Evolutionary conservation across 2,797 vertebrate species (phyloP), one percentile per base, ranked within the genome.

Genomic region (Catharus ustulatus): DNA sequence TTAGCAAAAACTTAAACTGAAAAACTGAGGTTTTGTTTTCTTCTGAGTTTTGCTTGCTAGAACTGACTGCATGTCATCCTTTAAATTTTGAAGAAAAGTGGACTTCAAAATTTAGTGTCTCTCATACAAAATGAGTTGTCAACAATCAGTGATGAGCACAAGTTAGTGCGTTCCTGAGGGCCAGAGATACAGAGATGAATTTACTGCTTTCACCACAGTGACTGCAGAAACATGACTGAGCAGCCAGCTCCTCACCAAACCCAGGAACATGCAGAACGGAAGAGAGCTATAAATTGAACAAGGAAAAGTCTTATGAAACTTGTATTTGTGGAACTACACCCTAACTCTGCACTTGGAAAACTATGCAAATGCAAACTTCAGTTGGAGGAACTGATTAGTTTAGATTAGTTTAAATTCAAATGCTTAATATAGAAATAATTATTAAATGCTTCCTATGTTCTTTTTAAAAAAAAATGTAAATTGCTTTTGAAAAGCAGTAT

Each of bases 161-260:
- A 97, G 79, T 89, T 94, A 83, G 46, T 76, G 95, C 81, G 71
- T 96, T 97, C 83, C 67, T 13, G 5, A 77, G 57, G 57, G 38
- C 13, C 18, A 83, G 83, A 92, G 48, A 88, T 79, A 74, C 94
- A 89, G 91, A 93, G 74, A 67, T 94, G 54, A 80, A 97, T 74
- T 74, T 49, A 74, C 12, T 74, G 23, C 97, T 98, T 97, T 98
- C 97, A 97, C 96, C 97, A 85, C 92, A 19, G 21, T 95, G 97
- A 80, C 97, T 97, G 97, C 93, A 97, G 96, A 97, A 95, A 97
- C 94, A 96, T 92, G 94, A 95, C 89, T 95, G 93, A 95, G 93
- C 93, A 96, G 92, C 93, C 82, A 63, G 92, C 89, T 96, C 84
- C 21, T n/a, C 96, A 55, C 75, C 84, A 29, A 96, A 96, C 95